Conservation (phyloP, 2,888 invertebrate genomes). For the Tetramorium bicarinatum region DNA sequence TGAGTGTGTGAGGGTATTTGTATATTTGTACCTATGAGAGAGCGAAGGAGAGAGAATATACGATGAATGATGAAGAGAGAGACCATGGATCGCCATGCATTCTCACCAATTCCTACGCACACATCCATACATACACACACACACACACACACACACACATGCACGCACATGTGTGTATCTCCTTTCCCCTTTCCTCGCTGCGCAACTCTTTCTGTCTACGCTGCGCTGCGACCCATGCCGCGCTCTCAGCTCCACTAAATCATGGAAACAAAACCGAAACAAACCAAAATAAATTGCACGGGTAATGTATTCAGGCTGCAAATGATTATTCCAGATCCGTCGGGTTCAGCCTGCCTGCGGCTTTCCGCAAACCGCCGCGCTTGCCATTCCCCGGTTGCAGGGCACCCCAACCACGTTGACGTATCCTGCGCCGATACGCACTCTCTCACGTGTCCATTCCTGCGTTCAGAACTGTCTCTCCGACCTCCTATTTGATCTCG, state of each 20-base stretch:
- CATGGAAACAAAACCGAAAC: conserved; percentile 83
- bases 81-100: conserved; percentile 41
- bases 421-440: conserved; percentile 58
- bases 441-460: conserved; percentile 68
- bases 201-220: conserved; percentile 21
- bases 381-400: conserved; percentile 75
- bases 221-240: conserved; percentile 1
- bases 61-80: conserved; percentile 28
- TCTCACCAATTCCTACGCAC: conserved; percentile 38
- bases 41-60: conserved; percentile 16
- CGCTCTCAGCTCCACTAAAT: conserved; percentile 74
- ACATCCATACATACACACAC: neutral
- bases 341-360: conserved; percentile 81
- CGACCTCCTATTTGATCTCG: conserved; percentile 80
- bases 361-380: conserved; percentile 80
- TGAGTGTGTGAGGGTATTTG: neutral
- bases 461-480: conserved; percentile 71
- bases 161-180: neutral
- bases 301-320: conserved; percentile 84
- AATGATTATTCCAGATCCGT: conserved; percentile 85
- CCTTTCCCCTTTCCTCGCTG: conserved; percentile 19
- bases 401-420: conserved; percentile 45
- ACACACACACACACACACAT: too few relatives aligned
- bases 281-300: conserved; percentile 84
- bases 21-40: neutral